These are phyloP conservation scores for Accipiter virgatus DNA, from an alignment of 2,113 vertebrate species.

Conservation along the genomic window DNA sequence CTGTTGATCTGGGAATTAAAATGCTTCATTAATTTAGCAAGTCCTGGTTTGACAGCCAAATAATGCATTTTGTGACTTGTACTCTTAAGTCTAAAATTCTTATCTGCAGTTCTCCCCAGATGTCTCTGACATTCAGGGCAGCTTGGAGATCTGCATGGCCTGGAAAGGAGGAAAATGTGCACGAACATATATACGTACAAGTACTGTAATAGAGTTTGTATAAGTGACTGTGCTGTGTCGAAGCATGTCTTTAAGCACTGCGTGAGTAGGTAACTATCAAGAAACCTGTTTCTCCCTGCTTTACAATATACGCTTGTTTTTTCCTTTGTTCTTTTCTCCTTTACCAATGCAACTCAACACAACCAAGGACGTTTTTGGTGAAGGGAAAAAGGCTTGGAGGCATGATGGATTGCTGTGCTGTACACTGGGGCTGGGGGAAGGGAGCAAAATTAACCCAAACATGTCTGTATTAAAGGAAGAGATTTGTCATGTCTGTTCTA, in stretches of 20 bases:
- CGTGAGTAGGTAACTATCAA: neutral
- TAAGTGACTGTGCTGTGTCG: neutral
- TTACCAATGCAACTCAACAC: neutral
- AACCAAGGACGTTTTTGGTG: neutral
- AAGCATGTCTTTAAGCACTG: neutral
- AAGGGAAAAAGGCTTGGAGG: neutral
- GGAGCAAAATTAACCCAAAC: neutral
- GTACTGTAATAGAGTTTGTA: neutral
- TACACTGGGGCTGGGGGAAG: neutral
- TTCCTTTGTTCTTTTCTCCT: neutral
- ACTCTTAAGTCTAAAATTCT: slow-evolving; percentile 48
- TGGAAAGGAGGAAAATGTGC: neutral
- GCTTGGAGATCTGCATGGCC: neutral
- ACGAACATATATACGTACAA: fast-evolving
- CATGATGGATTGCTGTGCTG: neutral
- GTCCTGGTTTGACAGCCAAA: slow-evolving; percentile 69
- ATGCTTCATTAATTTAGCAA: slow-evolving; percentile 70
- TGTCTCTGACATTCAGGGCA: neutral
- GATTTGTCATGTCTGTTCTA: neutral
- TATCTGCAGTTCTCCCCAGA: neutral
- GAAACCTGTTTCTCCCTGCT: neutral
- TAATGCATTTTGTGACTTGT: slow-evolving; percentile 59
- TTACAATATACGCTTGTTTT: neutral
- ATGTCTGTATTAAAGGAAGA: neutral
- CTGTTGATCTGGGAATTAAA: slow-evolving; percentile 70